Percentiles rank a stretch among this genome's conserved stretches.
phyloP scores from a whole-genome alignment of 64 coral and sea anemone genomes.

The Platygyra sinensis region DNA sequence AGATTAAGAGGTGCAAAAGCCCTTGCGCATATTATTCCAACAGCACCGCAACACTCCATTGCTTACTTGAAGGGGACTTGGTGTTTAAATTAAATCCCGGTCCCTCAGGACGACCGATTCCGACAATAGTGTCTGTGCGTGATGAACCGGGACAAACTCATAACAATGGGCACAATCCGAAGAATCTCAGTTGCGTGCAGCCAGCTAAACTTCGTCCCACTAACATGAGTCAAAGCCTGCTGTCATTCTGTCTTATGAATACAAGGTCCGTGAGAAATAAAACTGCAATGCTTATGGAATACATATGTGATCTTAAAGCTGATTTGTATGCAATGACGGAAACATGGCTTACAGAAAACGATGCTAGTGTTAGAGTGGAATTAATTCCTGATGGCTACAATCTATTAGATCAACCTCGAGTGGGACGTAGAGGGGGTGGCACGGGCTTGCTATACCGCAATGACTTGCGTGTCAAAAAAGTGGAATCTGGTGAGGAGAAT shows the following conservation, averaged over 20 bases:
- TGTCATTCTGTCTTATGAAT: constrained; percentile 30
- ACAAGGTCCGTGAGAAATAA: constrained; percentile 38
- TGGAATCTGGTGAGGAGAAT: constrained; percentile 7
- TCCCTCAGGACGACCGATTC: neutral
- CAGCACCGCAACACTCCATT: too few relatives aligned
- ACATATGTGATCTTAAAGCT: constrained; percentile 27
- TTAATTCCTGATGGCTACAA: constrained; percentile 8
- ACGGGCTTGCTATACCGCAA: constrained; percentile 27
- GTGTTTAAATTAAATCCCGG: constrained; percentile 16
- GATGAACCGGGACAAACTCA: constrained; percentile 4
- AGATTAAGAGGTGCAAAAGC: too few relatives aligned
- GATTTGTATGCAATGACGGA: constrained; percentile 45
- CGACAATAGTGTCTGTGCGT: constrained; percentile 13
- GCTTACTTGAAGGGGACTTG: neutral
- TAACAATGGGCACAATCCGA: constrained; percentile 34
- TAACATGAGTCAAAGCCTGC: constrained; percentile 15
- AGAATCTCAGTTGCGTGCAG: constrained; percentile 38
- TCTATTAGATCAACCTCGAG: constrained; percentile 4
- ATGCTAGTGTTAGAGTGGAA: constrained; percentile 37
- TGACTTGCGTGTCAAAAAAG: constrained; percentile 20
- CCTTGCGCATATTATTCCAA: too few relatives aligned
- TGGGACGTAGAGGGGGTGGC: constrained; percentile 13
- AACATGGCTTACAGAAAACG: constrained; percentile 36
- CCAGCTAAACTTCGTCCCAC: constrained; percentile 9
- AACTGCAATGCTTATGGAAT: constrained; percentile 32